These are phyloP conservation scores for Gopherus evgoodei DNA, from an alignment of 2,113 vertebrate species.

Conservation along the genomic window DNA sequence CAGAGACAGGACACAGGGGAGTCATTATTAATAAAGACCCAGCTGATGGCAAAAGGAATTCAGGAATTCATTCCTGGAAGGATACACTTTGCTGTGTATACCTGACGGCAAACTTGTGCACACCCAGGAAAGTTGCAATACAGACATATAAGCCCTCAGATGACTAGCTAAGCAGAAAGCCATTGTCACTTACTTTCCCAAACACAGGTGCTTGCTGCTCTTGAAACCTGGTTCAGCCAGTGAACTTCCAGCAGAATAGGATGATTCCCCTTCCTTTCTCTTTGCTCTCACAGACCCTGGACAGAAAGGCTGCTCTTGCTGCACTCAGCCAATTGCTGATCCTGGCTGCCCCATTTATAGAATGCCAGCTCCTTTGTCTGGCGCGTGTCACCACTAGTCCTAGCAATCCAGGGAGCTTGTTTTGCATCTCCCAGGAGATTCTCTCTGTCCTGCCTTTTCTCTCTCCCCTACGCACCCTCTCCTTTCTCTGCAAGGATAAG, in stretches of 20 bases:
- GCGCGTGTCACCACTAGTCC: conserved; percentile 83
- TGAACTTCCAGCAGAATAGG: neutral
- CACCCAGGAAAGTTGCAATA: neutral
- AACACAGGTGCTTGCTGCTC: neutral
- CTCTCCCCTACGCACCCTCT: neutral
- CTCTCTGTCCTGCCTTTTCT: conserved; percentile 45
- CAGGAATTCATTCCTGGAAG: neutral
- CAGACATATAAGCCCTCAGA: neutral
- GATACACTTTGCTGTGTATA: neutral
- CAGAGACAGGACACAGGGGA: neutral
- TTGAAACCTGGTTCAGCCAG: neutral
- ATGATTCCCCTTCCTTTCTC: neutral
- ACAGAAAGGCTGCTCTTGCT: neutral
- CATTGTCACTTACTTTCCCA: conserved; percentile 56
- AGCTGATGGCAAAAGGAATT: neutral
- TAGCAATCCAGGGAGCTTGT: conserved; percentile 69
- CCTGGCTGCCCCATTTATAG: conserved; percentile 85
- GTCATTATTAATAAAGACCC: neutral
- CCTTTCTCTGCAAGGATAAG: neutral
- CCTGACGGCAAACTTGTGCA: neutral
- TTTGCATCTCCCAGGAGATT: conserved; percentile 79
- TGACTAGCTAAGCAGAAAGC: neutral
- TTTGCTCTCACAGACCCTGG: neutral
- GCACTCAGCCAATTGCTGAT: conserved; percentile 39
- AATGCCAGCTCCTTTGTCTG: conserved; percentile 85